Percentiles rank a stretch among this genome's conserved stretches.
Conservation (phyloP, 1,140 invertebrate species). For the Drosophila tropicalis region DNA sequence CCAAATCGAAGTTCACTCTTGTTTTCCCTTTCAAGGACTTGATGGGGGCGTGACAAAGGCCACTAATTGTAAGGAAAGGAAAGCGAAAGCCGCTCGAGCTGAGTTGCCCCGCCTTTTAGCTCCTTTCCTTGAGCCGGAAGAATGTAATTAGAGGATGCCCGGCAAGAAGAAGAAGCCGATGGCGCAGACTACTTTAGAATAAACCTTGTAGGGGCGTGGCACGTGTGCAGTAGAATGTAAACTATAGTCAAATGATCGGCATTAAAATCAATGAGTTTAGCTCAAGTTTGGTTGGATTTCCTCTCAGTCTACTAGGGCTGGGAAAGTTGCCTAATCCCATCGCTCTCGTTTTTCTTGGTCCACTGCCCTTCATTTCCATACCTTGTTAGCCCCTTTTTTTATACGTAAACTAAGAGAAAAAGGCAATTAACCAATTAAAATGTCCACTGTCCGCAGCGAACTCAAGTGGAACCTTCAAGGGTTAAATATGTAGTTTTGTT, state of each 20-base stretch:
- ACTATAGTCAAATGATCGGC: not conserved
- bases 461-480: conserved; percentile 12
- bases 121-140: conserved; percentile 63
- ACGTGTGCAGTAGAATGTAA: conserved; percentile 35
- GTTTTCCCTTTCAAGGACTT: conserved; percentile 65
- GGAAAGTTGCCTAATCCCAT: not conserved
- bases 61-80: conserved; percentile 73
- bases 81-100: conserved; percentile 64
- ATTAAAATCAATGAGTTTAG: not conserved
- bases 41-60: conserved; percentile 69
- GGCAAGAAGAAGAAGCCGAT: no score
- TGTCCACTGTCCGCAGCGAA: conserved; percentile 43
- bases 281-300: not conserved
- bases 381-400: conserved; percentile 42
- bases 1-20: conserved; percentile 56
- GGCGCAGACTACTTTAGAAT: conserved; percentile 35
- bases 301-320: not conserved
- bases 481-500: conserved; percentile 12
- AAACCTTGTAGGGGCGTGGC: conserved; percentile 41
- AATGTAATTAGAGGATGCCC: conserved; percentile 69
- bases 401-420: conserved; percentile 14
- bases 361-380: conserved; percentile 36
- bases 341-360: not conserved
- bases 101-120: conserved; percentile 16
- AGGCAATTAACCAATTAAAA: conserved; percentile 65